Conservation (phyloP, 2,888 invertebrate species). For the Mythimna vitellina region DNA sequence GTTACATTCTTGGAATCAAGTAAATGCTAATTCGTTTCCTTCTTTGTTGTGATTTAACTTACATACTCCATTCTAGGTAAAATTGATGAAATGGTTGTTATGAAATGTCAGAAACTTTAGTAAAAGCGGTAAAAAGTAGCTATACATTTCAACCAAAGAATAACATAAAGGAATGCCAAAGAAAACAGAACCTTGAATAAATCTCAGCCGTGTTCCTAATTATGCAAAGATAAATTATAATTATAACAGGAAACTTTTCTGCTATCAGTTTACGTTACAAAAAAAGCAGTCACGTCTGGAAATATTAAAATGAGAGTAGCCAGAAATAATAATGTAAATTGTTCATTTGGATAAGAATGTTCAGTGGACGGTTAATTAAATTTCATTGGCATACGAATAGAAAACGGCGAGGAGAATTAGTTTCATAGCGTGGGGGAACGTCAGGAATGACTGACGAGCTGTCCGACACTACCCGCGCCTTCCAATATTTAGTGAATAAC, state of each 20-base stretch:
- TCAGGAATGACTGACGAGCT: conserved; percentile 50
- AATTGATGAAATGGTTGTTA: neutral
- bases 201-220: conserved; percentile 30
- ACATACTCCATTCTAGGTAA: neutral
- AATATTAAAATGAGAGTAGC: conserved; percentile 40
- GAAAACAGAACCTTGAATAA: conserved; percentile 31
- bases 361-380: conserved; percentile 62
- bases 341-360: conserved; percentile 57
- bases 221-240: conserved; percentile 40
- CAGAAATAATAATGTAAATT: conserved; percentile 37
- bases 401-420: conserved; percentile 44
- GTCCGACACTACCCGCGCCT: conserved; percentile 44
- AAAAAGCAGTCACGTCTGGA: conserved; percentile 38
- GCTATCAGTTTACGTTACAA: conserved; percentile 35
- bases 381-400: conserved; percentile 60
- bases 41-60: neutral
- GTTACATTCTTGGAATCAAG: neutral
- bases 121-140: neutral
- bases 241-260: conserved; percentile 42
- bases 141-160: conserved; percentile 20
- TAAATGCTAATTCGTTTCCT: neutral
- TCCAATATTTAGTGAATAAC: conserved; percentile 53
- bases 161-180: conserved; percentile 23
- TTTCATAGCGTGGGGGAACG: conserved; percentile 37
- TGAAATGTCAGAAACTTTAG: neutral